Conservation (phyloP, 2,113 vertebrate genomes). For the Cinclus mexicanus region DNA sequence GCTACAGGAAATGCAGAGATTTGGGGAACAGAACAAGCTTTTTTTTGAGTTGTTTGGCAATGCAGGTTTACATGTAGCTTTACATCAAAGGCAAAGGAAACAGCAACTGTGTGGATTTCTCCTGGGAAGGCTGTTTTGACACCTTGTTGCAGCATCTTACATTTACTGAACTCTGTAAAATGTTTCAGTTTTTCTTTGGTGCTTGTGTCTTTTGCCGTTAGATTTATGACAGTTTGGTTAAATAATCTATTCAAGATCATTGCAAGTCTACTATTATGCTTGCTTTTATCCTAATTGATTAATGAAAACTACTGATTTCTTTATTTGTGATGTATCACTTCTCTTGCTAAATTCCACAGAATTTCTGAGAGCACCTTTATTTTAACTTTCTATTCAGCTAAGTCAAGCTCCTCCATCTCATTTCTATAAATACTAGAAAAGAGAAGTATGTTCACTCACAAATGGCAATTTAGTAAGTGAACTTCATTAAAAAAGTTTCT, state of each 20-base stretch:
- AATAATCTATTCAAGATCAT: background rate
- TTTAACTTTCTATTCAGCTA: background rate
- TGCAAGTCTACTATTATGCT: slow-evolving; percentile 2
- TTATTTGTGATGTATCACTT: background rate
- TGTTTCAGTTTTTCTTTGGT: background rate
- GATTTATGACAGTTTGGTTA: slow-evolving; percentile 27
- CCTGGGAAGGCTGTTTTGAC: background rate
- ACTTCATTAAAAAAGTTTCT: background rate
- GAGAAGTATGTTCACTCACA: background rate
- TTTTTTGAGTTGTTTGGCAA: background rate
- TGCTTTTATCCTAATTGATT: background rate
- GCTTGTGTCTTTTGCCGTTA: background rate
- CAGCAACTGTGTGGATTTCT: background rate
- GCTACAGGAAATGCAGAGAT: background rate
- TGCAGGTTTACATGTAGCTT: background rate
- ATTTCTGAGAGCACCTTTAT: background rate
- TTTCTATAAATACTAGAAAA: slow-evolving; percentile 3
- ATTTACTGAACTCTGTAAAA: background rate
- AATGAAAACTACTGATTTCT: background rate
- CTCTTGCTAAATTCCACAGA: background rate
- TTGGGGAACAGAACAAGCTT: background rate
- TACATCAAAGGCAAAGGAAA: background rate
- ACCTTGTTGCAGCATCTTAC: background rate
- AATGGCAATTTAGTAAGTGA: background rate
- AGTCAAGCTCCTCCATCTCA: background rate